phyloP scores from a whole-genome alignment of 1,140 invertebrate species.

The Cyclargus thomasi region DNA sequence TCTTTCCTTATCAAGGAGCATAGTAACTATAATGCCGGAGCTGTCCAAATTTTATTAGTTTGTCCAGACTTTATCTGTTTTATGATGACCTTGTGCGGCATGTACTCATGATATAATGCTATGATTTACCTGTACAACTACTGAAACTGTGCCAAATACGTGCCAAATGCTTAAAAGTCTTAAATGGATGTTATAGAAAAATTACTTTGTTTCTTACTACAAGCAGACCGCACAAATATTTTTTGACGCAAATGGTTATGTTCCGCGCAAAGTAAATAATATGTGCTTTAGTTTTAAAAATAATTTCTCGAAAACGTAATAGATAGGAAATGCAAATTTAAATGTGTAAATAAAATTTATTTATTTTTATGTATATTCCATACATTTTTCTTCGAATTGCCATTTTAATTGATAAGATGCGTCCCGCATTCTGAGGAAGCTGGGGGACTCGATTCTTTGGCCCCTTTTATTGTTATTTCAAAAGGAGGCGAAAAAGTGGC shows the following conservation, averaged over 20 bases:
- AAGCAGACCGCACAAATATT: background rate
- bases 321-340: slow-evolving; percentile 67
- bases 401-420: slow-evolving; percentile 66
- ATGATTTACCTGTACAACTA: too few relatives aligned
- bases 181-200: background rate
- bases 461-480: background rate
- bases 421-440: slow-evolving; percentile 53
- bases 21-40: too few relatives aligned
- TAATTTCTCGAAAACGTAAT: slow-evolving; percentile 38
- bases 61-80: too few relatives aligned
- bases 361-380: slow-evolving; percentile 71
- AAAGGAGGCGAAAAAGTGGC: background rate
- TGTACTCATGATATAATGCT: too few relatives aligned
- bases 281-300: background rate
- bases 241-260: background rate
- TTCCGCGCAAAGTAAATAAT: background rate
- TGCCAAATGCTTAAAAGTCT: background rate
- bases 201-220: background rate
- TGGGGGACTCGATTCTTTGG: background rate
- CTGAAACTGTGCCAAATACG: background rate
- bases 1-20: too few relatives aligned
- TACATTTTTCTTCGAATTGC: slow-evolving; percentile 69
- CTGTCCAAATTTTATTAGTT: too few relatives aligned
- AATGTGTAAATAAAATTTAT: slow-evolving; percentile 72
- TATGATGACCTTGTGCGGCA: too few relatives aligned